These are phyloP conservation scores for Mirounga angustirostris DNA, from an alignment of 2,113 vertebrate species.

Conservation along the genomic window DNA sequence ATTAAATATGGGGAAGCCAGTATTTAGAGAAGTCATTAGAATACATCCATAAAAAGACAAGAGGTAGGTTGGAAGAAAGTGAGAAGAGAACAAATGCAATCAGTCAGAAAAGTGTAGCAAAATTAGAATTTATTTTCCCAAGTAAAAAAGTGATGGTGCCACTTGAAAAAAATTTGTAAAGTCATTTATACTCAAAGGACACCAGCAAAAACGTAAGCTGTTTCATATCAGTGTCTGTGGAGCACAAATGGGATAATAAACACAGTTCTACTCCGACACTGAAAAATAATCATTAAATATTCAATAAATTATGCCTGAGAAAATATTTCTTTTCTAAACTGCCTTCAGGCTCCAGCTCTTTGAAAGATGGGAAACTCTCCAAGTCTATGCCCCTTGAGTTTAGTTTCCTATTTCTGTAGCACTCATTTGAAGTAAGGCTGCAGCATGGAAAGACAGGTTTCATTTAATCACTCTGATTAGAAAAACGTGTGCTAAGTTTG, in stretches of 20 bases:
- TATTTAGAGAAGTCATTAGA: background rate
- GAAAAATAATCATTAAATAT: background rate
- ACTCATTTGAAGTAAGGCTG: background rate
- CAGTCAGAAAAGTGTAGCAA: background rate
- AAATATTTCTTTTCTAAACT: constrained; percentile 37
- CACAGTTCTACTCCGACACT: background rate
- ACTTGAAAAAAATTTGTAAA: constrained; percentile 5
- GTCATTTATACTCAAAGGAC: background rate
- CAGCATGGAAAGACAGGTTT: constrained; percentile 32
- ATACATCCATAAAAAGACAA: background rate
- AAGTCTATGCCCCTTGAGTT: constrained; percentile 4
- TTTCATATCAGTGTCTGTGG: background rate
- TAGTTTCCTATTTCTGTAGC: constrained; percentile 17
- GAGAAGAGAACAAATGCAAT: background rate
- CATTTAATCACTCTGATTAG: constrained; percentile 40
- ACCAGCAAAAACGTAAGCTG: background rate
- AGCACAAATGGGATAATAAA: background rate
- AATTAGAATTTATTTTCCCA: constrained; percentile 38
- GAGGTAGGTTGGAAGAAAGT: background rate
- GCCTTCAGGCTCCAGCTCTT: background rate
- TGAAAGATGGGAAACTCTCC: background rate
- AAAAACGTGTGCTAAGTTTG: constrained; percentile 45
- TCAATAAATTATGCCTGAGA: constrained; percentile 23
- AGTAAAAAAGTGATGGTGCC: background rate
- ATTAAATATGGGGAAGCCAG: background rate